Percentiles rank a stretch among this genome's conserved stretches.
These are phyloP conservation scores for Tuberolachnus salignus DNA, from an alignment of 2,888 invertebrate species.

Conservation along the genomic window DNA sequence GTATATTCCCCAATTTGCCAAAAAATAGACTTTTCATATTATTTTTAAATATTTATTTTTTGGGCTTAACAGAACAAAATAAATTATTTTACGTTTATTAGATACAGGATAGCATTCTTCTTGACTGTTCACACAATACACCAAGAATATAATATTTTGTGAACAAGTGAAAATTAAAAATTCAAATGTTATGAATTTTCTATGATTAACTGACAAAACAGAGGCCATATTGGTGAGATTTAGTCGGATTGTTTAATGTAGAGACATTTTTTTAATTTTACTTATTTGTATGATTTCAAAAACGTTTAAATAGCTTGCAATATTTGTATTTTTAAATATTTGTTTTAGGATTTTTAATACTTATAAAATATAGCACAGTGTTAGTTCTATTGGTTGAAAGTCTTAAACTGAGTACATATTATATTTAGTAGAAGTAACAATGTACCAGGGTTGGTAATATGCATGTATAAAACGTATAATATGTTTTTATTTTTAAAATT, in stretches of 20 bases:
- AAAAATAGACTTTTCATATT: too few relatives aligned
- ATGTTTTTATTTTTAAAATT: too few relatives aligned
- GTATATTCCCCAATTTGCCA: too few relatives aligned
- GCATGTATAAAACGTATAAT: too few relatives aligned
- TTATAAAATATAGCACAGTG: not conserved
- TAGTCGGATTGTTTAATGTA: slow-evolving; percentile 16
- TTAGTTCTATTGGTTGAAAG: too few relatives aligned
- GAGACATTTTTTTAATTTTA: not conserved
- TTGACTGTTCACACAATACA: not conserved
- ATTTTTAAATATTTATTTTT: not conserved
- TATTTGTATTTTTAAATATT: too few relatives aligned
- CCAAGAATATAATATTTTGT: not conserved
- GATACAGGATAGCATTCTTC: slow-evolving; percentile 4
- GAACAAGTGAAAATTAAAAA: not conserved
- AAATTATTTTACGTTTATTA: slow-evolving; percentile 14
- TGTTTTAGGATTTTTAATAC: too few relatives aligned
- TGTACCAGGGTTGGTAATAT: too few relatives aligned
- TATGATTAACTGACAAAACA: slow-evolving; percentile 17
- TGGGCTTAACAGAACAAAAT: not conserved
- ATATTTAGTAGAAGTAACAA: too few relatives aligned
- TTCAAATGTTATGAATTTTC: not conserved
- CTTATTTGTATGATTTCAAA: too few relatives aligned
- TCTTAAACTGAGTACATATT: too few relatives aligned
- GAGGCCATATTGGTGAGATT: slow-evolving; percentile 38
- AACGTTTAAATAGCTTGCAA: too few relatives aligned